These are phyloP conservation scores for Phocides pigmalion DNA, from an alignment of 1,140 invertebrate genomes.

Conservation along the genomic window DNA sequence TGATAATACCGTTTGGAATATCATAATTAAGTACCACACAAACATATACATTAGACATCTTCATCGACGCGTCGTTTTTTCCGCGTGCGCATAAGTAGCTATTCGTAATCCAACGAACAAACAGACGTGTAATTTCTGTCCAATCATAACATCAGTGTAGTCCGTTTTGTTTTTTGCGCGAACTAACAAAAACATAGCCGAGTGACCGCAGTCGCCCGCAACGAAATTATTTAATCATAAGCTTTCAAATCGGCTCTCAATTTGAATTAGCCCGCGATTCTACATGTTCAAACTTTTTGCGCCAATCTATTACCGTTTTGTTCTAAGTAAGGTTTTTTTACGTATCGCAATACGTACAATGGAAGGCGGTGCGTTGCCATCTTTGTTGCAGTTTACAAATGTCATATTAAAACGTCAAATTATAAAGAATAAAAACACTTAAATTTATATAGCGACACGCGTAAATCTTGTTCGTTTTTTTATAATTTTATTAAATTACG, in stretches of 20 bases:
- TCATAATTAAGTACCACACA: conserved; percentile 1
- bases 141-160: conserved; percentile 43
- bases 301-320: conserved; percentile 58
- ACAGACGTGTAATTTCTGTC: conserved; percentile 40
- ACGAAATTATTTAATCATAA: conserved; percentile 68
- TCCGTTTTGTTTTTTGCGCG: conserved; percentile 40
- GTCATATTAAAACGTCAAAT: not conserved
- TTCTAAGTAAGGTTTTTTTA: conserved; percentile 36
- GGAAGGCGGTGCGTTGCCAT: conserved; percentile 41
- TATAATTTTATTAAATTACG: too few species aligned
- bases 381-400: conserved; percentile 26
- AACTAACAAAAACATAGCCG: conserved; percentile 52
- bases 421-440: not conserved
- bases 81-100: not conserved
- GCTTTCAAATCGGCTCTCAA: conserved; percentile 66
- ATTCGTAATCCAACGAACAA: conserved; percentile 16
- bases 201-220: conserved; percentile 43
- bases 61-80: conserved; percentile 10
- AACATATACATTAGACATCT: not conserved
- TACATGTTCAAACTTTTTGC: conserved; percentile 61
- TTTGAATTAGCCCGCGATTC: conserved; percentile 53
- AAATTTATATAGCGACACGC: not conserved
- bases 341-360: conserved; percentile 14
- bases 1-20: not conserved
- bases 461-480: not conserved